Evolutionary conservation across 2,113 vertebrate genomes (phyloP).

Genomic region (Lepisosteus osseus): DNA sequence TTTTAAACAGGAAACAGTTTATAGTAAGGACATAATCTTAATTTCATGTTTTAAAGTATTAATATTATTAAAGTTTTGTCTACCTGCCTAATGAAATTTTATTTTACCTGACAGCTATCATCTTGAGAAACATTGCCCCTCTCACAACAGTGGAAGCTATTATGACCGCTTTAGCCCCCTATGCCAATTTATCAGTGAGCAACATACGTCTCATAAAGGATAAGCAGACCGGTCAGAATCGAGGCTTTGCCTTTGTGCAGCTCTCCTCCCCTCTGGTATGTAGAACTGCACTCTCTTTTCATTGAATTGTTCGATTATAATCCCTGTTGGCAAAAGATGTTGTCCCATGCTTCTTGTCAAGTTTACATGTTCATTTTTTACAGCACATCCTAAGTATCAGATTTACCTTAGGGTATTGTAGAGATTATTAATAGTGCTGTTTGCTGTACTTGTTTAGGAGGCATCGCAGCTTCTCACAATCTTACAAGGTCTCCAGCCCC

Average conservation of each 20-base stretch:
- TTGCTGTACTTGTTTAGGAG: constrained; percentile 67
- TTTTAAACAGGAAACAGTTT: no score
- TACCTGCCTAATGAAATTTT: background rate
- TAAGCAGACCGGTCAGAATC: constrained; percentile 94
- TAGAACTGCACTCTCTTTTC: no score
- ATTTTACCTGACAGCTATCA: constrained; percentile 75
- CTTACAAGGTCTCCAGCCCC: constrained; percentile 90
- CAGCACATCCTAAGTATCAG: no score
- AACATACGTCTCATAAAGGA: constrained; percentile 98
- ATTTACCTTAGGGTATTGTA: no score
- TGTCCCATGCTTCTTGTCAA: no score
- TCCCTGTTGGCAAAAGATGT: no score
- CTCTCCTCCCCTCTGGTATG: constrained; percentile 93
- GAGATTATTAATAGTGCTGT: background rate
- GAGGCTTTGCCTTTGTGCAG: constrained; percentile 96
- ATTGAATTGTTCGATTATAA: no score
- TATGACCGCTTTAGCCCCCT: constrained; percentile 85
- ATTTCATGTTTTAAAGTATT: no score
- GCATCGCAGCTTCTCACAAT: constrained; percentile 95
- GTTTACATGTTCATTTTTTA: no score
- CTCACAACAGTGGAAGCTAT: constrained; percentile 92
- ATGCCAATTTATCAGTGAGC: constrained; percentile 90
- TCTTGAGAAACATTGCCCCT: constrained; percentile 91
- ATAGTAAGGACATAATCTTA: no score
- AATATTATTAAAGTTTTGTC: no score